Conservation (phyloP, 1,140 invertebrate species). For the Adelges cooleyi region DNA sequence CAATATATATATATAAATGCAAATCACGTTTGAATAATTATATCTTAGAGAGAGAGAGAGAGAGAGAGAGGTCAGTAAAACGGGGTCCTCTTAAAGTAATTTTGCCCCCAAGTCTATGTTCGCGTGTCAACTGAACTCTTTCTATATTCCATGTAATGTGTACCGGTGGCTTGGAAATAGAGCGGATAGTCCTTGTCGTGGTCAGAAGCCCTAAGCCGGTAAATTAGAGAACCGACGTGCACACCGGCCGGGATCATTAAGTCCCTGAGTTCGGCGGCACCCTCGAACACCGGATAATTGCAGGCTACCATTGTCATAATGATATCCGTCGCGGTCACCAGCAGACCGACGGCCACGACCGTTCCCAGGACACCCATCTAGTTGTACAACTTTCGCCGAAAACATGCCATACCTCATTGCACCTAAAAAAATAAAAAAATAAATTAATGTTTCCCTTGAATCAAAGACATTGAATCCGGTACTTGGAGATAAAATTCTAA, state of each 20-base stretch:
- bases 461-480: too few relatives aligned
- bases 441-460: too few relatives aligned
- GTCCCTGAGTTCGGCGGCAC: constrained; percentile 63
- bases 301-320: background rate
- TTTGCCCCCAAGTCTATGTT: too few relatives aligned
- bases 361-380: constrained; percentile 2
- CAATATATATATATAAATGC: too few relatives aligned
- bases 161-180: constrained; percentile 63
- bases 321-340: constrained; percentile 28
- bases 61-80: too few relatives aligned
- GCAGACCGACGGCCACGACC: background rate
- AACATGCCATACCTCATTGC: constrained; percentile 1
- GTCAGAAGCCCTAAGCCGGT: constrained; percentile 71
- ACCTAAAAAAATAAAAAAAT: background rate
- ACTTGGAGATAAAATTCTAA: too few relatives aligned
- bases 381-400: background rate
- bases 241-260: constrained; percentile 70
- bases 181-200: constrained; percentile 76
- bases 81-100: background rate
- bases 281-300: constrained; percentile 50
- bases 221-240: constrained; percentile 67
- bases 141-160: too few relatives aligned
- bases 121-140: too few relatives aligned
- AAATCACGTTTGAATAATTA: too few relatives aligned
- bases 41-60: too few relatives aligned